A percentile compares a stretch with the other conserved stretches of the same genome.
Conservation (phyloP, 1,140 invertebrate species). For the Hydropsyche tenuis region DNA sequence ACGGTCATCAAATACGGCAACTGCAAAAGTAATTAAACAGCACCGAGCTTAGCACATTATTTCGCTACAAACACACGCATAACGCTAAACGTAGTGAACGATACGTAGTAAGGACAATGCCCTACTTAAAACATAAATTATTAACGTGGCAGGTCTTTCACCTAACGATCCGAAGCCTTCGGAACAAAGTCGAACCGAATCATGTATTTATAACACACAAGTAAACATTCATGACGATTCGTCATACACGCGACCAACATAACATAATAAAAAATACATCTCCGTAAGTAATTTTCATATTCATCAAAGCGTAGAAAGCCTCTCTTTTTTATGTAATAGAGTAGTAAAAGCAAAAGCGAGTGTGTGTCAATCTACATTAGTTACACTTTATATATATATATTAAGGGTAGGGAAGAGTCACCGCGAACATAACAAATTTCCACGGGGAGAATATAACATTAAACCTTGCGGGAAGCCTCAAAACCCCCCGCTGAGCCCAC, state of each 20-base stretch:
- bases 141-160: not conserved
- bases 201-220: no score
- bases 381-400: slow-evolving; percentile 6
- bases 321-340: not conserved
- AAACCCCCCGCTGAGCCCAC: slow-evolving; percentile 23
- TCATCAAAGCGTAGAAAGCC: not conserved
- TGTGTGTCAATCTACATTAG: slow-evolving; percentile 31
- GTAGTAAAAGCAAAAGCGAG: slow-evolving; percentile 24
- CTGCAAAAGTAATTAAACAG: slow-evolving; percentile 59
- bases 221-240: no score
- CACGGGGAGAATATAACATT: slow-evolving; percentile 13
- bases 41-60: no score
- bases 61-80: not conserved
- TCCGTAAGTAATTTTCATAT: not conserved
- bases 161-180: not conserved
- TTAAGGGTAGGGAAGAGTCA: not conserved
- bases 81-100: not conserved
- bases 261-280: no score
- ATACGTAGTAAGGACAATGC: not conserved
- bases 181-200: no score
- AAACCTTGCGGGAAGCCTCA: slow-evolving; percentile 21
- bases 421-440: slow-evolving; percentile 25
- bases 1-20: slow-evolving; percentile 78
- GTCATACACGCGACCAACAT: no score
- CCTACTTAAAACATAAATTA: no score